These are phyloP conservation scores for Junonia oenone DNA, from an alignment of 2,888 invertebrate genomes.

Conservation along the genomic window DNA sequence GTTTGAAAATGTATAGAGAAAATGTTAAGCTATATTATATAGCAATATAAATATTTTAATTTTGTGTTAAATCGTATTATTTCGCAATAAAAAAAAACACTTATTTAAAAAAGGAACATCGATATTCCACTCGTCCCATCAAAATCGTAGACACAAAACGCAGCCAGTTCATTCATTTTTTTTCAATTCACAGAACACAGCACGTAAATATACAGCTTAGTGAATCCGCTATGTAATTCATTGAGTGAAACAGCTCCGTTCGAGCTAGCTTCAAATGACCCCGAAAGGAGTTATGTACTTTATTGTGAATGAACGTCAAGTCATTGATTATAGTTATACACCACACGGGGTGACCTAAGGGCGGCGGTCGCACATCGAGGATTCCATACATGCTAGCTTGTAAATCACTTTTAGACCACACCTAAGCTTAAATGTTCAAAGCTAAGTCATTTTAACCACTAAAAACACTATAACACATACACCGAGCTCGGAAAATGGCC, in stretches of 20 bases:
- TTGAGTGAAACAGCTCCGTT: conserved; percentile 48
- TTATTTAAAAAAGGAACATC: neutral
- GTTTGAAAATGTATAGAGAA: neutral
- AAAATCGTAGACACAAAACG: neutral
- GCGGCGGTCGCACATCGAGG: conserved; percentile 57
- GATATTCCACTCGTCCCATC: neutral
- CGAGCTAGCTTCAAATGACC: conserved; percentile 64
- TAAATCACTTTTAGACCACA: conserved; percentile 22
- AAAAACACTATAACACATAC: conserved; percentile 46
- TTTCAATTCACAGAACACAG: neutral
- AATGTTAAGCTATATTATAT: neutral
- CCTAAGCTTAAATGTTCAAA: conserved; percentile 26
- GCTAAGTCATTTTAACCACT: conserved; percentile 35
- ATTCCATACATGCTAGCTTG: conserved; percentile 35
- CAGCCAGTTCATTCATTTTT: conserved; percentile 1
- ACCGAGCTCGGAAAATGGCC: conserved; percentile 70
- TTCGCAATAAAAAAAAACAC: neutral
- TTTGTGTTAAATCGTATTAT: neutral
- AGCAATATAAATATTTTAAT: neutral
- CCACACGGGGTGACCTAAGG: conserved; percentile 59
- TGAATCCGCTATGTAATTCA: conserved; percentile 37
- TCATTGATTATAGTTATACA: conserved; percentile 71
- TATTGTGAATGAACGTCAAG: conserved; percentile 73
- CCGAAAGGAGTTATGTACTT: conserved; percentile 62
- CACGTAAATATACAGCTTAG: conserved; percentile 8